Evolutionary conservation across 2,797 vertebrate genomes (phyloP).

Genomic region (Sebastes diploproa): DNA sequence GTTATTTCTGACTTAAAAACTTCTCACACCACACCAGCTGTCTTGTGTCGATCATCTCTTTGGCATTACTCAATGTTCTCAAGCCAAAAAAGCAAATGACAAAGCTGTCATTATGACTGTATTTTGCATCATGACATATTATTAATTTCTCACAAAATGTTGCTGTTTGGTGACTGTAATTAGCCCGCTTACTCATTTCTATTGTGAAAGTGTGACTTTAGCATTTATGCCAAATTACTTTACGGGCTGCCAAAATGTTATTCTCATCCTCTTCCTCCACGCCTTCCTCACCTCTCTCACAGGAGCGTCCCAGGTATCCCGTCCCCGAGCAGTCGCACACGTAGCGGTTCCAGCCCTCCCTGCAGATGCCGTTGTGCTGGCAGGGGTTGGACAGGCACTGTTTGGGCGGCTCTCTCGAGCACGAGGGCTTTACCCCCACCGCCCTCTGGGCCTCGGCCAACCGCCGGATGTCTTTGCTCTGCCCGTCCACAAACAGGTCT

Average conservation of each 20-base stretch:
- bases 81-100: conserved; percentile 48
- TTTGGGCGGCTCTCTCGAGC: conserved; percentile 93
- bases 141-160: conserved; percentile 30
- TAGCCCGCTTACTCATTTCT: conserved; percentile 40
- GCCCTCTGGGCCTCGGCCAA: conserved; percentile 95
- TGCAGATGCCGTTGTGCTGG: conserved; percentile 94
- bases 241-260: conserved; percentile 1
- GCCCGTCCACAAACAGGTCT: conserved; percentile 97
- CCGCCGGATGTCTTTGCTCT: conserved; percentile 97
- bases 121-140: conserved; percentile 42
- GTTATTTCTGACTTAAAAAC: conserved; percentile 56
- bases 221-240: conserved; percentile 13
- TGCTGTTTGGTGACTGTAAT: conserved; percentile 39
- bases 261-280: background rate
- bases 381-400: conserved; percentile 98
- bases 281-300: conserved; percentile 91
- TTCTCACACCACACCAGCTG: conserved; percentile 40
- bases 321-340: conserved; percentile 98
- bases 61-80: conserved; percentile 50
- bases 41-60: conserved; percentile 44
- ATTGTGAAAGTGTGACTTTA: conserved; percentile 28
- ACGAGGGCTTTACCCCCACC: conserved; percentile 96
- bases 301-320: conserved; percentile 94
- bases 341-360: conserved; percentile 98
- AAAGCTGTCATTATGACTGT: conserved; percentile 39